Base-by-base conservation (phyloP, 2,797 vertebrate species). In the Heliangelus exortis region DNA sequence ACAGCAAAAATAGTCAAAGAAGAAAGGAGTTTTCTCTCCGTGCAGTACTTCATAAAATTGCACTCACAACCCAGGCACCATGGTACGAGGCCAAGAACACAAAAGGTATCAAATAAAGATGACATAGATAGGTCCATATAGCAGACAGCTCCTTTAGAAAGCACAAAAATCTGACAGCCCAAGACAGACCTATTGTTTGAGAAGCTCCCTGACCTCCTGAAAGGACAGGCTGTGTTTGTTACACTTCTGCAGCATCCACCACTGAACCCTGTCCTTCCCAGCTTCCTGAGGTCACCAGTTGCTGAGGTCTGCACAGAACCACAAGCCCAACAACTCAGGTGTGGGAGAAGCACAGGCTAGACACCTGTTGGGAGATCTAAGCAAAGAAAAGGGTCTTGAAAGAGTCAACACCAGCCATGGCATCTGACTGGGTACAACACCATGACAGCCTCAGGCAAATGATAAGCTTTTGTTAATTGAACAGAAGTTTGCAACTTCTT, bases 361-460 rank as follows among this genome's bases (percentile, higher is more conserved):
- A 31, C 1, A 2, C 15, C 39, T 33, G 28, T 10, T 1, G 6
- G 41, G 14, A 76, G 15, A 61, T 2, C 21, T 6, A 9, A 50
- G 45, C 43, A 47, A 71, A 22, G 47, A 34, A 36, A 33, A 13
- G 7, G 34, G 14, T 47, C 47, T 10, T 14, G n/a, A 53, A 39
- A n/a, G 15, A 61, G 66, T 5, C 34, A 12, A 11, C 21, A 15
- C 20, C 3, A 33, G 51, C 71, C 58, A 43, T 12, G 13, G 55
- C 25, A 69, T 5, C 43, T 43, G 23, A 31, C 48, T 10, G 19
- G 34, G 10, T 29, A 48, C 45, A 11, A n/a, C 29, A 67, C 0
- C 0, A 26, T 26, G 34, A 15, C 4, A 2, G 11, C 50, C 57
- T 88, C 80, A n/a, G 1, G 1, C 34, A 81, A 71, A 26, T 1